A percentile compares a stretch with the other conserved stretches of the same genome.
phyloP scores from a whole-genome alignment of 2,113 vertebrate species.

The Lophius piscatorius region DNA sequence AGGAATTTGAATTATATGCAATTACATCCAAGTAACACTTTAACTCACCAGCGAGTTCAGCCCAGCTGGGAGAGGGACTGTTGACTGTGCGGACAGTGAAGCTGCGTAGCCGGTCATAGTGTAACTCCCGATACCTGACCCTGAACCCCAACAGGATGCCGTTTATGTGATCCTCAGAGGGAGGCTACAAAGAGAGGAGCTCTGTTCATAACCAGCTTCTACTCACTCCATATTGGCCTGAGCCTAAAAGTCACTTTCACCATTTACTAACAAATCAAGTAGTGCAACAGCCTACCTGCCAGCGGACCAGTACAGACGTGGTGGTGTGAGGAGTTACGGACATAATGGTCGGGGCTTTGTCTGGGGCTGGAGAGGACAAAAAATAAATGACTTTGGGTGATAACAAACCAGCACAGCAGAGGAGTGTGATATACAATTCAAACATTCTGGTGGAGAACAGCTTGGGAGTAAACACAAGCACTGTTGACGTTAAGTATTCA shows the following conservation, averaged over 20 bases:
- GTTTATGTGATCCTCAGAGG: constrained; percentile 92
- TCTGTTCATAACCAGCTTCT: neutral
- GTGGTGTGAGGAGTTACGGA: constrained; percentile 96
- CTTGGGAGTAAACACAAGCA: constrained; percentile 29
- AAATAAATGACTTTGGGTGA: constrained; percentile 2
- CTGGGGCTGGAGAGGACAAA: constrained; percentile 83
- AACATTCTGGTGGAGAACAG: constrained; percentile 34
- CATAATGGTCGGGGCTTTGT: constrained; percentile 91
- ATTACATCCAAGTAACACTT: too few relatives aligned
- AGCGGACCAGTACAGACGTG: constrained; percentile 93
- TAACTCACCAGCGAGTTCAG: constrained; percentile 90
- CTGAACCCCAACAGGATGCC: constrained; percentile 95
- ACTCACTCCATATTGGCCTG: neutral
- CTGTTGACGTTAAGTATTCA: constrained; percentile 31
- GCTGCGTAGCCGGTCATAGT: constrained; percentile 83
- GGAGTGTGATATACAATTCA: constrained; percentile 47
- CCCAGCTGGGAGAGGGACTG: constrained; percentile 83
- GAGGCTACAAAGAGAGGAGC: constrained; percentile 78
- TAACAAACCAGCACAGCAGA: constrained; percentile 24
- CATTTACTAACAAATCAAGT: neutral
- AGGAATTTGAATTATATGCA: too few relatives aligned
- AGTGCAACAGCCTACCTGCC: constrained; percentile 86
- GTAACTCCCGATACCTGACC: constrained; percentile 90
- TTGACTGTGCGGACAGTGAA: constrained; percentile 83
- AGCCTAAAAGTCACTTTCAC: neutral